Evolutionary conservation across 2,113 vertebrate genomes (phyloP).

Genomic region (Indicator maculatus): DNA sequence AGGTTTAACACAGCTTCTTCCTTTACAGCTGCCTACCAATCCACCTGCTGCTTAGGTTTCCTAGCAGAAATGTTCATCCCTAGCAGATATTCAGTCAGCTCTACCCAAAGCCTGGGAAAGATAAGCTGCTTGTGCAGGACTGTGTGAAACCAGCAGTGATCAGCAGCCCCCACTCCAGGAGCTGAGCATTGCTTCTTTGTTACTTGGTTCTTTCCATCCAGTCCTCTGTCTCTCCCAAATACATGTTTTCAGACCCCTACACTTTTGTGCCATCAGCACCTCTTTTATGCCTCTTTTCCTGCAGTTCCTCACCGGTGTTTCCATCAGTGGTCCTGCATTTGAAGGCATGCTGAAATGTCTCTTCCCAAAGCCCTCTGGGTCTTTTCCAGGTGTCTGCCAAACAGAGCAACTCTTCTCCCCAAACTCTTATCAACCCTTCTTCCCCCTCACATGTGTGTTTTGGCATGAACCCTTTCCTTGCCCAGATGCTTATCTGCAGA

Average conservation of each 20-base stretch:
- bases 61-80: neutral
- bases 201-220: neutral
- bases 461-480: neutral
- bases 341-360: neutral
- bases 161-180: accelerated
- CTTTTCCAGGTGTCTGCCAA: neutral
- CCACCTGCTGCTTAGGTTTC: neutral
- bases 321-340: neutral
- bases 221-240: neutral
- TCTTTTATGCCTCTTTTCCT: neutral
- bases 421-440: neutral
- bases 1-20: neutral
- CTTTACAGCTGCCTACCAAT: neutral
- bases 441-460: neutral
- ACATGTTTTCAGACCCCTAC: neutral
- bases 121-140: neutral
- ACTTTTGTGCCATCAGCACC: neutral
- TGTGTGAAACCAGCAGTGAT: neutral
- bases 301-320: neutral
- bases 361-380: neutral
- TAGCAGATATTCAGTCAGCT: neutral
- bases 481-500: neutral
- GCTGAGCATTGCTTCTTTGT: neutral
- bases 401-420: neutral
- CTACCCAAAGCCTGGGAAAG: neutral